Conservation (phyloP, 1,140 invertebrate genomes). For the Temnothorax curvispinosus region DNA sequence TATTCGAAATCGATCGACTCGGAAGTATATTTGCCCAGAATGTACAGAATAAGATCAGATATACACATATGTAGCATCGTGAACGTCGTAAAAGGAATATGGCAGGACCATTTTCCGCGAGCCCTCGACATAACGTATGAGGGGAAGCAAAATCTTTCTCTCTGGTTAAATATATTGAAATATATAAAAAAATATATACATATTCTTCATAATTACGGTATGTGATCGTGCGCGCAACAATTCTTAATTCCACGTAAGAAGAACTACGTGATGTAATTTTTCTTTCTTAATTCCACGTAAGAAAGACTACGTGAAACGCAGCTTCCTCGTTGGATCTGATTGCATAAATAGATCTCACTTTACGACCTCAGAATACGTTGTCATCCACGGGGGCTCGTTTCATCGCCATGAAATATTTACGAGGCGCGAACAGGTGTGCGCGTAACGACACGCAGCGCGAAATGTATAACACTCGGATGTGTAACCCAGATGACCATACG, state of each 20-base stretch:
- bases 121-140: not conserved
- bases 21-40: not conserved
- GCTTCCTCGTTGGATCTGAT: not conserved
- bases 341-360: not conserved
- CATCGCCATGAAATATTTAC: constrained; percentile 8
- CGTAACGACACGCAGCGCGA: constrained; percentile 14
- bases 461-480: constrained; percentile 57
- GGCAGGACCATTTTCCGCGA: not conserved
- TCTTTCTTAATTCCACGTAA: not conserved
- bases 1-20: not conserved
- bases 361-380: not conserved
- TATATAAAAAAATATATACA: not conserved
- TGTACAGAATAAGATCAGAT: not conserved
- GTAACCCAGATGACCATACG: constrained; percentile 70
- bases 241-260: not conserved
- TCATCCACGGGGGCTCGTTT: not conserved
- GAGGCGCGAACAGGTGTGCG: not conserved
- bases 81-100: not conserved
- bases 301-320: not conserved
- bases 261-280: too few species aligned
- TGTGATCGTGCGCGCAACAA: not conserved
- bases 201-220: not conserved
- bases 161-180: not conserved
- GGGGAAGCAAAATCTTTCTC: not conserved
- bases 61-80: not conserved